These are phyloP conservation scores for Rhopilema esculentum DNA, from an alignment of 30 jellyfish, hydroid and myxozoan species.

Conservation along the genomic window DNA sequence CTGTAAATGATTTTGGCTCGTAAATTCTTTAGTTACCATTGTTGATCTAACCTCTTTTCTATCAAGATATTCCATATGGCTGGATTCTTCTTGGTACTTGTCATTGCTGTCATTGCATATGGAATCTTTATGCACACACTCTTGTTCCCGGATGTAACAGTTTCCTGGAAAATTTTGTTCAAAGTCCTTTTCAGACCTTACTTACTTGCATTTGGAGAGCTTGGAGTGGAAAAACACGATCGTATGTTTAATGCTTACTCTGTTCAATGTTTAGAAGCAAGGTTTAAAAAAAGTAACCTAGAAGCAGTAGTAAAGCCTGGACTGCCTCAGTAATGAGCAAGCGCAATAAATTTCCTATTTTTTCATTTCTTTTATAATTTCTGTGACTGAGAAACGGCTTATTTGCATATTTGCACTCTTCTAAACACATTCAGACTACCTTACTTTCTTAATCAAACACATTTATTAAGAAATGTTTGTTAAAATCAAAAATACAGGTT, in stretches of 20 bases:
- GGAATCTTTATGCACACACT: conserved; percentile 68
- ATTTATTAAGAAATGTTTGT: too few relatives aligned
- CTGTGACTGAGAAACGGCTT: too few relatives aligned
- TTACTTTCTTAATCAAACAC: too few relatives aligned
- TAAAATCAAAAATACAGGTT: too few relatives aligned
- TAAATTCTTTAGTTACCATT: neutral
- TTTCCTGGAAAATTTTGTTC: conserved; percentile 51
- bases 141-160: conserved; percentile 47
- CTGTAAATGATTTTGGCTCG: neutral
- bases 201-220: conserved; percentile 61
- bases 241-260: neutral
- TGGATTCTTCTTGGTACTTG: conserved; percentile 57
- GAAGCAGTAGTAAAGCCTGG: too few relatives aligned
- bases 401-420: too few relatives aligned
- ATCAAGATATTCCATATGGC: conserved; percentile 42
- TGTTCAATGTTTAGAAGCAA: neutral
- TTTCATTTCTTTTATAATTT: too few relatives aligned
- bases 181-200: conserved; percentile 48
- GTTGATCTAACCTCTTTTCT: neutral
- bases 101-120: conserved; percentile 56
- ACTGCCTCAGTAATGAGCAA: too few relatives aligned
- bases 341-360: too few relatives aligned
- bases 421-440: too few relatives aligned
- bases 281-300: neutral
- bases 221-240: conserved; percentile 25